Evolutionary conservation across 2,797 vertebrate genomes (phyloP), one percentile per base, ranked within the genome.

Genomic region (Mormyrops boulengeri): DNA sequence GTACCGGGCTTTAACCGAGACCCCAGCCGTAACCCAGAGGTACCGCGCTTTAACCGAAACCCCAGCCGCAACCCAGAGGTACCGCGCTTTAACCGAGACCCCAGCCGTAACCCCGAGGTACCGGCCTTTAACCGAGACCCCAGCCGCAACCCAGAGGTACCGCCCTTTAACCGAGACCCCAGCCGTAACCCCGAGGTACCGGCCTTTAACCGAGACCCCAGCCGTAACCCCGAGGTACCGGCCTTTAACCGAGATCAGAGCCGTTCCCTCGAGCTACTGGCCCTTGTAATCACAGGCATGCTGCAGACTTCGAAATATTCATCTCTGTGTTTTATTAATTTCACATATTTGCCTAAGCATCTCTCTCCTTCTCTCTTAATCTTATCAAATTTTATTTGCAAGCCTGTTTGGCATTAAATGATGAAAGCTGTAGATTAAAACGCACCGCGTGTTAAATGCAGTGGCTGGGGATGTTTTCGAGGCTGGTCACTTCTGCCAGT

Each of bases 211-310:
- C 9, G 2, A 50, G 49, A 50, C 49, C 49, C 8, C 8, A 50
- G 9, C 49, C 9, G 9, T 9, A 50, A 9, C 9, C 49, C 9
- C 49, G 1, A 50, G 9, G 2, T 11, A 11, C 9, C 49, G 49
- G 9, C 49, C 49, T 50, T 50, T 50, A 50, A 50, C 49, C 49
- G 9, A 66, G 26, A 66, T 26, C 26, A 2, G 8, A 30, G 9
- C 22, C 26, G 4, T 66, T 12, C 8, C 94, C 94, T 95, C 92
- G 89, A 96, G 94, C 95, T 96, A 91, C 93, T 94, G 92, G 92
- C 92, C 94, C 94, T 95, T 95, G 93, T 92, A 92, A 95, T 94
- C 92, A 30, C 22, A 90, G 91, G 91, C 93, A 94, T 89, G 60
- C 89, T 91, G 90, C 88, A 52, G 91, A 88, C 91, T 89, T 92